Percentiles rank a stretch among this genome's conserved stretches.
These are phyloP conservation scores for Neotoxoptera formosana DNA, from an alignment of 1,140 invertebrate genomes.

Conservation along the genomic window DNA sequence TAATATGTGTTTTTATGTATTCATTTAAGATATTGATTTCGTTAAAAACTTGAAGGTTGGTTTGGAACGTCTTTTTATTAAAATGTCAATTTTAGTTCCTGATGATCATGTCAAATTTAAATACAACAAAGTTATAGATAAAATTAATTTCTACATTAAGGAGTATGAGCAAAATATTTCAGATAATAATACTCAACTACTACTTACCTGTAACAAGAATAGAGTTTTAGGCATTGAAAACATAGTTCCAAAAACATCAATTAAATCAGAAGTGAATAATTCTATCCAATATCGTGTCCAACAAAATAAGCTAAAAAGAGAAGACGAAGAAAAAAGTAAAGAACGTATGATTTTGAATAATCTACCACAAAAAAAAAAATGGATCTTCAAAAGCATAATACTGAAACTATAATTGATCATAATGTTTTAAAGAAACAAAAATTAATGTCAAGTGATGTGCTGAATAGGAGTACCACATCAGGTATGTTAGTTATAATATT, in stretches of 20 bases:
- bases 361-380: neutral
- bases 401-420: neutral
- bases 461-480: neutral
- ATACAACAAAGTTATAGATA: neutral
- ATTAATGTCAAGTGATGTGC: neutral
- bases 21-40: constrained; percentile 37
- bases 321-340: neutral
- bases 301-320: neutral
- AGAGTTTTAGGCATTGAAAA: neutral
- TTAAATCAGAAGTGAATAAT: neutral
- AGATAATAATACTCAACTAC: neutral
- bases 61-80: neutral
- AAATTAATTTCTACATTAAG: neutral
- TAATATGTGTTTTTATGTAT: neutral
- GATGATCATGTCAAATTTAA: neutral
- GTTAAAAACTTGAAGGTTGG: neutral
- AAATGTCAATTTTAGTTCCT: neutral
- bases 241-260: neutral
- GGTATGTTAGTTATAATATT: neutral
- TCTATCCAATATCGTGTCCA: neutral
- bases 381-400: neutral
- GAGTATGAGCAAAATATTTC: neutral
- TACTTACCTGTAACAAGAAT: neutral
- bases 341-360: neutral
- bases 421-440: neutral